phyloP scores from a whole-genome alignment of 2,888 invertebrate species.

The Euzetes globulus region DNA sequence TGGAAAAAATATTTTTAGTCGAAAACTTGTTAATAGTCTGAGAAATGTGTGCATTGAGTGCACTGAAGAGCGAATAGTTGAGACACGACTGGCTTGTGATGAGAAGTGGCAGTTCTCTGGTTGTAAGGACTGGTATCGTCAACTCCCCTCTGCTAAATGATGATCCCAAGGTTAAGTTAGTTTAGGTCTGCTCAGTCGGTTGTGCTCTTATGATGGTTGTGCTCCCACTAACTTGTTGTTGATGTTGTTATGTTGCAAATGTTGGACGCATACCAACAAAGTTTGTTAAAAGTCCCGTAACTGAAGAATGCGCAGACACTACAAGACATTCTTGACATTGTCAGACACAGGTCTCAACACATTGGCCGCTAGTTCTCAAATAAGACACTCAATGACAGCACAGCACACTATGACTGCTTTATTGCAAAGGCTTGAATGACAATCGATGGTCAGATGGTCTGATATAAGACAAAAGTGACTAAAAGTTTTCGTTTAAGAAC shows the following conservation, averaged over 20 bases:
- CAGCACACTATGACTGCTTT: background rate
- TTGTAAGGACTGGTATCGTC: slow-evolving; percentile 6
- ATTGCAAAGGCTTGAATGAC: background rate
- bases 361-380: background rate
- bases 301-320: slow-evolving; percentile 1
- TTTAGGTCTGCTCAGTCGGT: slow-evolving; percentile 10
- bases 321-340: background rate
- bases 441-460: background rate
- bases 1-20: background rate
- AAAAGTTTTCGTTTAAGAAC: background rate
- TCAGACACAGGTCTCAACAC: background rate
- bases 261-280: background rate
- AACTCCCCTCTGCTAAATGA: slow-evolving; percentile 19
- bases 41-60: background rate
- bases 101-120: background rate
- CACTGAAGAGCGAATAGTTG: background rate
- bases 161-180: slow-evolving; percentile 17
- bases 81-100: slow-evolving; percentile 5
- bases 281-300: slow-evolving; percentile 5
- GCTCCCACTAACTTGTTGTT: slow-evolving; percentile 6
- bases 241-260: slow-evolving; percentile 4
- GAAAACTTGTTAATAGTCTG: slow-evolving; percentile 4
- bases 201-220: too few species aligned
- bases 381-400: background rate
- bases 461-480: background rate